Conservation (phyloP, 2,113 vertebrate species). For the Plotosus lineatus region DNA sequence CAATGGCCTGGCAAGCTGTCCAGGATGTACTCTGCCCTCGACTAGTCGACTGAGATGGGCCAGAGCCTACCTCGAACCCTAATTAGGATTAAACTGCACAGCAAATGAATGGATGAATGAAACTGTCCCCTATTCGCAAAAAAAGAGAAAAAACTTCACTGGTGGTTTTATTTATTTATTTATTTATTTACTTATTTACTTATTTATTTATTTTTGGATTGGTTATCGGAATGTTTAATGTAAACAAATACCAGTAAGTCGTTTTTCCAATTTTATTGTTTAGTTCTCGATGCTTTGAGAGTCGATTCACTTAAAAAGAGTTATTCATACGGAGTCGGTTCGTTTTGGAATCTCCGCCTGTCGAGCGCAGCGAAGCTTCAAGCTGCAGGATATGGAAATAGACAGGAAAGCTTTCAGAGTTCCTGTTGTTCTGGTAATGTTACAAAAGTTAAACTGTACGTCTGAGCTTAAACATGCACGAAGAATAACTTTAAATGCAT, state of each 20-base stretch:
- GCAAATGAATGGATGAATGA: too few species aligned
- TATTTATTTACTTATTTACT: too few species aligned
- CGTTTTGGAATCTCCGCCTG: background rate
- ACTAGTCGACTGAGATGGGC: too few species aligned
- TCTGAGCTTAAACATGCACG: background rate
- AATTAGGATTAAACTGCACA: too few species aligned
- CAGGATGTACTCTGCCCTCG: too few species aligned
- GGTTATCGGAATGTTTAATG: too few species aligned
- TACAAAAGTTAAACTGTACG: background rate
- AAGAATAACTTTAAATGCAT: background rate
- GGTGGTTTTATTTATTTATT: too few species aligned
- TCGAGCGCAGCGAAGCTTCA: background rate
- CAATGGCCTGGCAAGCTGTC: too few species aligned
- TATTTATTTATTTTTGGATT: too few species aligned
- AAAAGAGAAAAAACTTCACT: too few species aligned
- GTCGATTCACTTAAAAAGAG: slow-evolving; percentile 13
- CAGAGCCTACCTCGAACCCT: too few species aligned
- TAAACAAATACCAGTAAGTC: background rate
- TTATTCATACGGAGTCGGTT: slow-evolving; percentile 1
- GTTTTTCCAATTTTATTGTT: background rate
- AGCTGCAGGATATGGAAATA: slow-evolving; percentile 2
- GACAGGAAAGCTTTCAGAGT: background rate
- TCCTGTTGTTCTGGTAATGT: background rate
- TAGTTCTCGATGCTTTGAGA: background rate
- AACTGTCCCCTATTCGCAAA: too few species aligned